Percentiles rank a stretch among this genome's conserved stretches.
Conservation (phyloP, 2,113 vertebrate genomes). For the Amphilophus citrinellus region DNA sequence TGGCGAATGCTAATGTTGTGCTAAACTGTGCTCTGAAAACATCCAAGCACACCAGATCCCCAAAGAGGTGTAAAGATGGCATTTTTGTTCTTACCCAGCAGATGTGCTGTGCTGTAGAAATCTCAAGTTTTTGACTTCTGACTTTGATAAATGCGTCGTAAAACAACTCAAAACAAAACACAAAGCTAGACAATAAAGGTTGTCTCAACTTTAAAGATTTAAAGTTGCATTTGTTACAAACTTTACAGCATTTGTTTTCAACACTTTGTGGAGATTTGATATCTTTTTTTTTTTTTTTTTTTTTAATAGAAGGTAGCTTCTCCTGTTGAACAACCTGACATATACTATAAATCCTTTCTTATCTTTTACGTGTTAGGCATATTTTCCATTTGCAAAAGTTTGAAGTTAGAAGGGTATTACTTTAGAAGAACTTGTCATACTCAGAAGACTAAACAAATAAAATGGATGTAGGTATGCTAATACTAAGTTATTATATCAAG, state of each 20-base stretch:
- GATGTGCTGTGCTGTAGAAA: constrained; percentile 45
- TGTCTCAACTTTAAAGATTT: neutral
- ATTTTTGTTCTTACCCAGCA: constrained; percentile 52
- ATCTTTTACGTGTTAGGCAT: constrained; percentile 4
- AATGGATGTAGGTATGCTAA: neutral
- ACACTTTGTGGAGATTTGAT: neutral
- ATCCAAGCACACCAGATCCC: constrained; percentile 32
- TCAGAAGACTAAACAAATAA: neutral
- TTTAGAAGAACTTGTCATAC: neutral
- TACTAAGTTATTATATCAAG: neutral
- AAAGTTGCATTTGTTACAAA: neutral
- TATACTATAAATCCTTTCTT: neutral
- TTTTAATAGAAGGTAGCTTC: neutral
- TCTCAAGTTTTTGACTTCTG: constrained; percentile 29
- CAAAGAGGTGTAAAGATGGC: constrained; percentile 31
- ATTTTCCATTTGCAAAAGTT: neutral
- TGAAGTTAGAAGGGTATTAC: neutral
- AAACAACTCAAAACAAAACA: constrained; percentile 9
- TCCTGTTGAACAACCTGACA: neutral
- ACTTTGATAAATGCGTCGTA: constrained; percentile 50
- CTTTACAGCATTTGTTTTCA: neutral
- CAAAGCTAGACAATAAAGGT: neutral
- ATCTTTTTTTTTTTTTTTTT: neutral
- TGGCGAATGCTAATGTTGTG: constrained; percentile 71
- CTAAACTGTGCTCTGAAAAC: constrained; percentile 63